Evolutionary conservation across 2,113 vertebrate species (phyloP), one percentile per base, ranked within the genome.

Genomic region (Phasianus colchicus): DNA sequence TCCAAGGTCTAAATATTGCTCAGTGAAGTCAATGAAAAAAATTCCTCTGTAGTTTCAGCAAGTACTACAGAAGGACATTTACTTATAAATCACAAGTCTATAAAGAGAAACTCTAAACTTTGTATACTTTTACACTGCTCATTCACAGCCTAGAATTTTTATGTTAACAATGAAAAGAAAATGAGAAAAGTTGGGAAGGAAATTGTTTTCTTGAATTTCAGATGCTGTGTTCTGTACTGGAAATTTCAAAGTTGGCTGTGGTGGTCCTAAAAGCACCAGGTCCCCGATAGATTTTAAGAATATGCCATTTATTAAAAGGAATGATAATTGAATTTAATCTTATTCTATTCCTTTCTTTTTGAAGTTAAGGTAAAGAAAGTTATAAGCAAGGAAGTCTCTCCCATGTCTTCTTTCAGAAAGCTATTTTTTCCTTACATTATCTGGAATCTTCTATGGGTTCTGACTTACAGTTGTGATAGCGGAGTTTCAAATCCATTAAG

Each of bases 391-490:
- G 10, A 78, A 34, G 14, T 29, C 9, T 63, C 15, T 65, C 4
- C 7, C 20, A 15, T 0, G 0, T 22, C 9, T 38, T 7, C 9
- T 73, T 8, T 61, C 30, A 88, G 54, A 82, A 3, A 61, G 0
- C 6, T 67, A 3, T 65, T 11, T 1, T 5, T 52, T 82, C 19
- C 7, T 57, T 67, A 54, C 14, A 5, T 66, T 24, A 17, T 82
- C 58, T 36, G 6, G 29, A 79, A 89, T 32, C 9, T 86, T 88
- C 15, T 42, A 14, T 71, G 14, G 21, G 4, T 21, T 65, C 47
- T 52, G n/a, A 74, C 40, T 76, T 70, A 45, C 6, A 48, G 1
- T 36, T 73, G 40, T 10, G 12, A 6, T 15, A 69, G 13, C 60
- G 10, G 5, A 82, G 72, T 18, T 72, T 73, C 5, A 70, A 76